These are phyloP conservation scores for Cheilosia pagana DNA, from an alignment of 2,888 invertebrate genomes.

Conservation along the genomic window DNA sequence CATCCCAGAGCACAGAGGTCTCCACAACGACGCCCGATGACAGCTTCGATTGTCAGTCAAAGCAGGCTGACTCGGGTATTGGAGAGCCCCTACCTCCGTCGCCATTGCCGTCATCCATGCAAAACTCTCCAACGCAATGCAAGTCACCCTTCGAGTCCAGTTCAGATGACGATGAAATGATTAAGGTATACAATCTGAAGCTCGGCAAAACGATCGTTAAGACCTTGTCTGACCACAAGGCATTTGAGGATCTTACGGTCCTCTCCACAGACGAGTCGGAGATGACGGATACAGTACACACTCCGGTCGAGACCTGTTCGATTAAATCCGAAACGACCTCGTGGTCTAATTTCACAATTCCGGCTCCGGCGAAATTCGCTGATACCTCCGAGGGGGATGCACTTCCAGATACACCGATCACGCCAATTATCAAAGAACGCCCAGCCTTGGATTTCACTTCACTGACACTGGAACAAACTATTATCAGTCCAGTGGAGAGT, in stretches of 20 bases:
- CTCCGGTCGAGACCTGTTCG: slow-evolving; percentile 41
- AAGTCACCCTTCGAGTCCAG: slow-evolving; percentile 80
- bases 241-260: slow-evolving; percentile 73
- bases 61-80: slow-evolving; percentile 81
- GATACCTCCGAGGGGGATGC: slow-evolving; percentile 75
- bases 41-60: slow-evolving; percentile 80
- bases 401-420: slow-evolving; percentile 75
- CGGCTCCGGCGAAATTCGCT: slow-evolving; percentile 82
- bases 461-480: slow-evolving; percentile 55
- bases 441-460: slow-evolving; percentile 75
- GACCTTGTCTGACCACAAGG: slow-evolving; percentile 74
- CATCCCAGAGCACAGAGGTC: slow-evolving; percentile 75
- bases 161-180: slow-evolving; percentile 82
- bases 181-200: slow-evolving; percentile 83
- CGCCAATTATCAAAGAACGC: slow-evolving; percentile 76
- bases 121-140: slow-evolving; percentile 76
- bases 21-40: slow-evolving; percentile 64
- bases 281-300: slow-evolving; percentile 66
- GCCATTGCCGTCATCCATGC: slow-evolving; percentile 78
- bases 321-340: slow-evolving; percentile 76
- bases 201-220: slow-evolving; percentile 81
- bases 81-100: slow-evolving; percentile 80
- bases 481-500: slow-evolving; percentile 34
- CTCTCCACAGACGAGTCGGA: slow-evolving; percentile 54
- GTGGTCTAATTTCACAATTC: slow-evolving; percentile 81